Evolutionary conservation across 2,797 vertebrate species (phyloP), one percentile per base, ranked within the genome.

Genomic region (Sebastes steindachneri): DNA sequence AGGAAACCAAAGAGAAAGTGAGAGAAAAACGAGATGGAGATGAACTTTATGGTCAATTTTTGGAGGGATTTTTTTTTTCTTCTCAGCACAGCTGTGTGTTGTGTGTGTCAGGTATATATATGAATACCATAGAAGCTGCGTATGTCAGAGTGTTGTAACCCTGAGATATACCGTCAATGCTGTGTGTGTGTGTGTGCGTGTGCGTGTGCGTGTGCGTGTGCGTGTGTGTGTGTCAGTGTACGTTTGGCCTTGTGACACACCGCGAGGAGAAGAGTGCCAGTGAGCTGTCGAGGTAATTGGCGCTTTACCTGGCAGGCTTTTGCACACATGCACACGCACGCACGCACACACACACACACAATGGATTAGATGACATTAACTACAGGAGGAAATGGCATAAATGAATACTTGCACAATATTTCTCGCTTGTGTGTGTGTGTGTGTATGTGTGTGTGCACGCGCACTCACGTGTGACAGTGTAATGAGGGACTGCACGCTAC

Each of bases 281-380:
- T 79, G 86, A 93, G 92, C 91, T 84, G 83, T 92, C 89, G 75
- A 31, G 86, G 94, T 95, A 95, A 95, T 95, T 94, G 94, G 93
- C 90, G 86, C 90, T 88, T 45, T 93, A 94, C 94, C 94, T 94
- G 91, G 91, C 93, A 92, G 88, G 88, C 83, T 86, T 89, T 81
- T 79, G 76, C 78, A 29, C 86, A 55, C 54, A 14, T 19, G 9
- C 72, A 7, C 66, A 25, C 58, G 73, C 75, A 25, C 31, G 4
- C 5, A 7, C 75, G 5, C 70, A 25, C 59, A 9, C 64, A 19
- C 65, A 57, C 26, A 51, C 73, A 75, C 33, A 74, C 65, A 86
- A 74, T 88, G 87, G 80, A 92, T 92, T 90, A 91, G 85, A 82
- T 94, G 85, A 91, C 91, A 90, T 91, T 93, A 93, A 91, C 83